phyloP scores from a whole-genome alignment of 2,797 vertebrate species.

The Enteromius treurensis region DNA sequence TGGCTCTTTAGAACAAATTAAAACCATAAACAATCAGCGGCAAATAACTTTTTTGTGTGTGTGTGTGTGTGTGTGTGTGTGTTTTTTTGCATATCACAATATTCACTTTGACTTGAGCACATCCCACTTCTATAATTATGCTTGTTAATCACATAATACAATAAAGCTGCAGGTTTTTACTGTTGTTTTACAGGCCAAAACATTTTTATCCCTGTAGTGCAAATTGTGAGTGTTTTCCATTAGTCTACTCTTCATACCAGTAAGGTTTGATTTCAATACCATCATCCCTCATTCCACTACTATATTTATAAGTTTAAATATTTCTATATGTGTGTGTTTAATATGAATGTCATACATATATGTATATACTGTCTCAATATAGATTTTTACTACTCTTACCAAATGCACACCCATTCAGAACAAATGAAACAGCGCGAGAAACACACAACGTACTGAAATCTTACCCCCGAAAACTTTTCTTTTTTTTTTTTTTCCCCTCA shows the following conservation, averaged over 20 bases:
- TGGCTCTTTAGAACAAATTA: constrained; percentile 70
- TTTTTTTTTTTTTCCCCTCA: not conserved
- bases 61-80: constrained; percentile 20
- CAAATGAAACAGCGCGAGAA: constrained; percentile 58
- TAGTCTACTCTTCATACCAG: constrained; percentile 70
- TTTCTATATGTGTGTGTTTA: constrained; percentile 51
- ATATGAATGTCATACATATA: constrained; percentile 66
- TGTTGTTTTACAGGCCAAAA: constrained; percentile 60
- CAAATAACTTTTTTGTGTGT: constrained; percentile 17
- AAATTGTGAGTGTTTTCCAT: constrained; percentile 63
- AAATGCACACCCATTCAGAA: constrained; percentile 61
- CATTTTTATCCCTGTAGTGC: constrained; percentile 65
- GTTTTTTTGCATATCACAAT: constrained; percentile 58
- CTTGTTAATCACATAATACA: constrained; percentile 50
- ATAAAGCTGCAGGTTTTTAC: constrained; percentile 57
- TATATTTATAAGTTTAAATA: constrained; percentile 50
- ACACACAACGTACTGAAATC: constrained; percentile 71
- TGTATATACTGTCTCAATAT: constrained; percentile 69
- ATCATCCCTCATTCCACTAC: constrained; percentile 56
- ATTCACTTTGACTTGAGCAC: constrained; percentile 58
- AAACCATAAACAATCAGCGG: constrained; percentile 49
- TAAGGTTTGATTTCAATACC: constrained; percentile 70
- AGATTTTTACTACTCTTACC: constrained; percentile 69
- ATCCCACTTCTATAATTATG: constrained; percentile 39
- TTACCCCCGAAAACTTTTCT: constrained; percentile 70